Conservation (phyloP, 2,113 vertebrate species). For the Nymphicus hollandicus region DNA sequence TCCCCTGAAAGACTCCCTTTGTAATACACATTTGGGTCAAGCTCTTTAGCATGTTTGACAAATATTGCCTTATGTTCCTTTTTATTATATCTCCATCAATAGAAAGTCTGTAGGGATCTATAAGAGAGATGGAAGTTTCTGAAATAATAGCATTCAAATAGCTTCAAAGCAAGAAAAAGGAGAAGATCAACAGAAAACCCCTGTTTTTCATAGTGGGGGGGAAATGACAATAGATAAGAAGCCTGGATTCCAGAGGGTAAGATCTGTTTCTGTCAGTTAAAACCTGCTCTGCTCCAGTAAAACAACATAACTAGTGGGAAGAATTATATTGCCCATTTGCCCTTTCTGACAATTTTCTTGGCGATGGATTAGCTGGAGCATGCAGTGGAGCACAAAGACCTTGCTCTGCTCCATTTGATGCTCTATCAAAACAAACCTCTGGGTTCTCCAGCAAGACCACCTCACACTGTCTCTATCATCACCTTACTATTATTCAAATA, state of each 20-base stretch:
- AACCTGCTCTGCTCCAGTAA: background rate
- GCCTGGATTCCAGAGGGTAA: background rate
- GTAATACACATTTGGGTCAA: background rate
- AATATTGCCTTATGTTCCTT: background rate
- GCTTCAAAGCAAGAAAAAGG: background rate
- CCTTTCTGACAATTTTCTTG: background rate
- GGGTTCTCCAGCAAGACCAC: background rate
- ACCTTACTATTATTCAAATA: background rate
- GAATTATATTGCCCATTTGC: background rate
- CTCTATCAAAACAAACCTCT: background rate
- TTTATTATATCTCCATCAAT: background rate
- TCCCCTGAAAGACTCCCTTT: background rate
- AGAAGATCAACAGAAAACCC: background rate
- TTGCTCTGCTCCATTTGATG: background rate
- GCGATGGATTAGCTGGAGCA: background rate
- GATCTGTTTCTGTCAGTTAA: background rate
- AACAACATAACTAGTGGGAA: background rate
- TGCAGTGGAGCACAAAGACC: background rate
- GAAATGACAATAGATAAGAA: background rate
- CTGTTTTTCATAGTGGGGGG: background rate
- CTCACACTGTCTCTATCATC: constrained; percentile 3
- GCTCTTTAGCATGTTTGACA: background rate
- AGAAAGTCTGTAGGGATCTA: background rate
- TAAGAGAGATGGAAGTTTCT: background rate
- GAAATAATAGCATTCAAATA: background rate